Conservation (phyloP, 2,888 invertebrate genomes). For the Timema podura region DNA sequence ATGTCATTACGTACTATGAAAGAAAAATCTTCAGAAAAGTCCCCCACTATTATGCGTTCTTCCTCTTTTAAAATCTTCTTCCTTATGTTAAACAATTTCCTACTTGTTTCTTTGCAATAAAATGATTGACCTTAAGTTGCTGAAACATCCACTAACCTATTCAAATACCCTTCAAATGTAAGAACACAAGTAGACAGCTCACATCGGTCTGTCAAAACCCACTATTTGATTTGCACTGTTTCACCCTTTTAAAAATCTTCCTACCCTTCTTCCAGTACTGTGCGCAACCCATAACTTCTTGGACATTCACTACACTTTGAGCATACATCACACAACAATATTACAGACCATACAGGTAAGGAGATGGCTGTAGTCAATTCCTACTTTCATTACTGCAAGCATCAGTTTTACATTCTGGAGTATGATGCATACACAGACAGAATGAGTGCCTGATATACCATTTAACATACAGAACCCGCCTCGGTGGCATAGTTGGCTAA, state of each 20-base stretch:
- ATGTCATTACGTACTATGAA: too few relatives aligned
- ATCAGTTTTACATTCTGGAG: constrained; percentile 15
- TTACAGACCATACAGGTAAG: not conserved
- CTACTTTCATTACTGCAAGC: not conserved
- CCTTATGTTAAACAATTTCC: not conserved
- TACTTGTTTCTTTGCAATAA: constrained; percentile 13
- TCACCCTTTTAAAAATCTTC: not conserved
- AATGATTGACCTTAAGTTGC: not conserved
- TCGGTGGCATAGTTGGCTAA: too few relatives aligned
- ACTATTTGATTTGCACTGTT: constrained; percentile 2
- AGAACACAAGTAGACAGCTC: too few relatives aligned
- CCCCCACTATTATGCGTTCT: not conserved
- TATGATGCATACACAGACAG: not conserved
- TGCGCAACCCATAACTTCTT: not conserved
- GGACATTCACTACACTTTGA: constrained; percentile 8
- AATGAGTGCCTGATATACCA: not conserved
- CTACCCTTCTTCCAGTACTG: not conserved
- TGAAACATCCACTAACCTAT: too few relatives aligned
- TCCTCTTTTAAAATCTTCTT: constrained; percentile 5
- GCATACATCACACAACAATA: not conserved
- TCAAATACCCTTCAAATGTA: too few relatives aligned
- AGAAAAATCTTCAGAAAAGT: not conserved
- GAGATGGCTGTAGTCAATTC: not conserved
- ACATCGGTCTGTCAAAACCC: not conserved
- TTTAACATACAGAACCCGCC: constrained; percentile 7